Percentiles rank a stretch among this genome's conserved stretches.
Evolutionary conservation across 2,888 invertebrate genomes (phyloP).

Genomic region (Dione juno): DNA sequence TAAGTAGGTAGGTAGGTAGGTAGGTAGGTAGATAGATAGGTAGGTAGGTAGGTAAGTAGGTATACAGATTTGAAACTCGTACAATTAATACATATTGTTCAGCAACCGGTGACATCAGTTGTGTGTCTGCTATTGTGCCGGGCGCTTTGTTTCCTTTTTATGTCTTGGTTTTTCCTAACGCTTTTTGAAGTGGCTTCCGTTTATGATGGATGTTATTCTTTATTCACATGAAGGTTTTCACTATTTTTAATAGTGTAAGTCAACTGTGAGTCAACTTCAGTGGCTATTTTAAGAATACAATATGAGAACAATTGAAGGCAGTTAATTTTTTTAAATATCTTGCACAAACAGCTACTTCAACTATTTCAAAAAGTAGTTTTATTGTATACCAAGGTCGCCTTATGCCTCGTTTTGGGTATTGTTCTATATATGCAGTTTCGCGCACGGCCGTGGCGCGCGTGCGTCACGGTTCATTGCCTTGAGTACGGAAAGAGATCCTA

Average conservation of each 20-base stretch:
- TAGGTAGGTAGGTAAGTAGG: background rate
- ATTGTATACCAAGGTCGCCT: slow-evolving; percentile 23
- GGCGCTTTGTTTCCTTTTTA: slow-evolving; percentile 31
- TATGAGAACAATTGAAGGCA: background rate
- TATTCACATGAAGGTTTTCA: background rate
- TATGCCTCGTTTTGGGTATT: slow-evolving; percentile 45
- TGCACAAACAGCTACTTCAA: background rate
- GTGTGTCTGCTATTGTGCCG: slow-evolving; percentile 36
- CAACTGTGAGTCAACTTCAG: background rate
- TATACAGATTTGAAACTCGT: slow-evolving; percentile 48
- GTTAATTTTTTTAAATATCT: slow-evolving; percentile 6
- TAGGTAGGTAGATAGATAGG: too few species aligned
- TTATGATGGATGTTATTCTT: background rate
- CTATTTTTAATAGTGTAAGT: background rate
- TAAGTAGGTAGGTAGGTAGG: too few species aligned
- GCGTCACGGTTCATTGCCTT: slow-evolving; percentile 82
- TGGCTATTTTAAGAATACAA: background rate
- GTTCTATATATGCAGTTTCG: slow-evolving; percentile 47
- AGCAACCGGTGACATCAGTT: slow-evolving; percentile 46
- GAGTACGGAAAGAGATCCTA: slow-evolving; percentile 78
- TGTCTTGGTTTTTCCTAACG: background rate
- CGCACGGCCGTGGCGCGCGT: slow-evolving; percentile 55
- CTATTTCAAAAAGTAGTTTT: slow-evolving; percentile 23
- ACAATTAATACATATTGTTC: slow-evolving; percentile 57
- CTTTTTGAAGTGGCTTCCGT: background rate